These are phyloP conservation scores for Hymenopus coronatus DNA, from an alignment of 2,888 invertebrate genomes.

Conservation along the genomic window DNA sequence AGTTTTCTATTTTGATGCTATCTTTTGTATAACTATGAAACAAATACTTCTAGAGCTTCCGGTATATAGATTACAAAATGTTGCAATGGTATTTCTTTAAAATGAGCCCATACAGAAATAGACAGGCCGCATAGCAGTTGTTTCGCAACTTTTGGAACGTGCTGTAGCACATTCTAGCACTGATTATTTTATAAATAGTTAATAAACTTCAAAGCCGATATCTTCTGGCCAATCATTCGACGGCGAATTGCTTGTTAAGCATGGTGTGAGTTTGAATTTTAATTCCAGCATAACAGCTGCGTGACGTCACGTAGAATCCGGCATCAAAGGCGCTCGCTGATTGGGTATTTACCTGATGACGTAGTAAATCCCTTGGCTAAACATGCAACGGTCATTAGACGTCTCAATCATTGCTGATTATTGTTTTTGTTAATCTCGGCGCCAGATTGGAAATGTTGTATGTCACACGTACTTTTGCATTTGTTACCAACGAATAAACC, in stretches of 20 bases:
- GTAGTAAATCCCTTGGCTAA: not conserved
- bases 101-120: too few species aligned
- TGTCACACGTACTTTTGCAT: not conserved
- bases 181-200: not conserved
- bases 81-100: too few species aligned
- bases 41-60: too few species aligned
- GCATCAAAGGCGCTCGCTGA: not conserved
- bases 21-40: too few species aligned
- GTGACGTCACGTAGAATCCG: too few species aligned
- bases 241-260: not conserved
- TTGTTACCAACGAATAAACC: not conserved
- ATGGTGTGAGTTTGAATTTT: not conserved
- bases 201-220: not conserved
- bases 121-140: too few species aligned
- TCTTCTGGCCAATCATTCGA: not conserved
- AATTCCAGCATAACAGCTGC: not conserved
- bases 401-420: not conserved
- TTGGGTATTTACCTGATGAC: not conserved
- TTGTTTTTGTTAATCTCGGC: not conserved
- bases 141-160: not conserved
- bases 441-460: not conserved
- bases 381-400: not conserved
- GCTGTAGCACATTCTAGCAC: not conserved
- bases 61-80: too few species aligned
- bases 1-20: too few species aligned